Evolutionary conservation across 2,888 invertebrate genomes (phyloP).

Genomic region (Caenorhabditis becei): DNA sequence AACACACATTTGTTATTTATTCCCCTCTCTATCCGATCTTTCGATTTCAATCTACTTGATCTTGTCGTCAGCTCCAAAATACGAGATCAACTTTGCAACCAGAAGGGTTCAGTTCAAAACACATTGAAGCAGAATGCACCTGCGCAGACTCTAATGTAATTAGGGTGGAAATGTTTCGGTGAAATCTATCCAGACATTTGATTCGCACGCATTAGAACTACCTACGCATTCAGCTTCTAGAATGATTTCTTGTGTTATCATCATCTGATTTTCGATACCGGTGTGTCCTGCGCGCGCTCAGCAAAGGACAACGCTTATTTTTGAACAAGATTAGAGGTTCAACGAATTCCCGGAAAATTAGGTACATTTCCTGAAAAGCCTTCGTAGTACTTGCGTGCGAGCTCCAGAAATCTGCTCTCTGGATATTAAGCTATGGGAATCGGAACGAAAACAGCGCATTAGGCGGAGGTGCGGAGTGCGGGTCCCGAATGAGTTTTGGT

Average conservation of each 20-base stretch:
- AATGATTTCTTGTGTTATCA: background rate
- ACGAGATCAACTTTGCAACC: too few relatives aligned
- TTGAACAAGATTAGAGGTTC: slow-evolving; percentile 22
- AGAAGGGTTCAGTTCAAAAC: background rate
- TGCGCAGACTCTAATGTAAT: slow-evolving; percentile 1
- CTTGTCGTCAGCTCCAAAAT: background rate
- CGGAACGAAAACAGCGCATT: background rate
- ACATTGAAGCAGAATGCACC: background rate
- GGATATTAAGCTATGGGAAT: background rate
- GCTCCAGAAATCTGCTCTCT: slow-evolving; percentile 4
- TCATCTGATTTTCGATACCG: background rate
- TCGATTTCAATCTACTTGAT: slow-evolving; percentile 1
- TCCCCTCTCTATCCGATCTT: background rate
- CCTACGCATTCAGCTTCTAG: background rate
- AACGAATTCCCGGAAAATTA: slow-evolving; percentile 10
- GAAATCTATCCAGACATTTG: background rate
- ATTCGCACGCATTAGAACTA: background rate
- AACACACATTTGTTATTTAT: slow-evolving; percentile 12
- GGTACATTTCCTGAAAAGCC: slow-evolving; percentile 17
- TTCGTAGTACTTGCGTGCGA: background rate
- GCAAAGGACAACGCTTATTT: background rate
- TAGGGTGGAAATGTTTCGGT: slow-evolving; percentile 5
- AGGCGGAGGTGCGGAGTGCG: background rate
- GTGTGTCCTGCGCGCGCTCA: background rate
- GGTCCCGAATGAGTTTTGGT: too few relatives aligned